phyloP scores from a whole-genome alignment of 2,888 invertebrate genomes.

The Drosophila nigritarsus region DNA sequence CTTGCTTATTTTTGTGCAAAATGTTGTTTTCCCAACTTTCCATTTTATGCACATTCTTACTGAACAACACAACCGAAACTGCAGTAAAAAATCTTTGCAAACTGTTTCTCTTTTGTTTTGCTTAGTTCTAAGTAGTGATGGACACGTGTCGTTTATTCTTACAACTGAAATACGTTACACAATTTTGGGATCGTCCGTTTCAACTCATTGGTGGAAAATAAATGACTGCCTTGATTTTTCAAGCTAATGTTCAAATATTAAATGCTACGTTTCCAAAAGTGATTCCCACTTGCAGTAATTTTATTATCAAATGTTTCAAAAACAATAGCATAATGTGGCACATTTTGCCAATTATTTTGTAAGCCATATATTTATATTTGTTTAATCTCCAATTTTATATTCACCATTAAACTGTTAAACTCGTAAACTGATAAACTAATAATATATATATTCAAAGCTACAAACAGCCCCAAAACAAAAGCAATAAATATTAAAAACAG shows the following conservation, averaged over 20 bases:
- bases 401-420: background rate
- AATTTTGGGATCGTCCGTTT: background rate
- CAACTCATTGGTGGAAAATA: background rate
- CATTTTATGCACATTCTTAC: constrained; percentile 16
- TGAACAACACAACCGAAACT: constrained; percentile 24
- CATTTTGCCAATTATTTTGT: background rate
- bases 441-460: background rate
- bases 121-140: background rate
- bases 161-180: background rate
- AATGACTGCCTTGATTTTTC: background rate
- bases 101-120: constrained; percentile 6
- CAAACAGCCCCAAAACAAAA: background rate
- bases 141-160: background rate
- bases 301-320: background rate
- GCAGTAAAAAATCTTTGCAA: constrained; percentile 24
- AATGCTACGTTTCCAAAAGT: background rate
- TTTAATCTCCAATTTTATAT: background rate
- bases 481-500: background rate
- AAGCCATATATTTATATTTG: background rate
- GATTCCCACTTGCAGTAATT: background rate
- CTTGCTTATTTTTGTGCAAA: constrained; percentile 32
- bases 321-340: background rate
- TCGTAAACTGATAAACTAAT: background rate
- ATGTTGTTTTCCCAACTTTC: constrained; percentile 8
- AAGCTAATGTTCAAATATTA: background rate